A percentile compares a stretch with the other conserved stretches of the same genome.
phyloP scores from a whole-genome alignment of 2,113 vertebrate species.

The Microtus richardsoni region DNA sequence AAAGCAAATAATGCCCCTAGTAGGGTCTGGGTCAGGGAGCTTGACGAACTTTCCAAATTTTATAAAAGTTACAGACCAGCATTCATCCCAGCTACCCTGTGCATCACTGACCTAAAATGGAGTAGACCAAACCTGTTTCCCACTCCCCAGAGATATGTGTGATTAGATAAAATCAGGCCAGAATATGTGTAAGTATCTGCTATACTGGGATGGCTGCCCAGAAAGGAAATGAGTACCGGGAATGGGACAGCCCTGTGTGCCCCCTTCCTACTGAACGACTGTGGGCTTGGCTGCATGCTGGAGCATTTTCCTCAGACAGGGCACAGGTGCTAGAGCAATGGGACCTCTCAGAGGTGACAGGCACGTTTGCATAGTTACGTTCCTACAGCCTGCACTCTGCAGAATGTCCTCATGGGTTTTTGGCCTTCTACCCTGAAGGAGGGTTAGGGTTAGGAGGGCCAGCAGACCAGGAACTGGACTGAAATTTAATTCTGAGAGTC shows the following conservation, averaged over 20 bases:
- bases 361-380: not conserved
- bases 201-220: slow-evolving; percentile 87
- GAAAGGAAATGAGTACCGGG: slow-evolving; percentile 83
- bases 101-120: slow-evolving; percentile 85
- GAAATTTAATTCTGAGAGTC: not conserved
- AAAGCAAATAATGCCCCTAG: slow-evolving; percentile 39
- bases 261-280: slow-evolving; percentile 75
- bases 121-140: slow-evolving; percentile 84
- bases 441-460: not conserved
- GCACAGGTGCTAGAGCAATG: slow-evolving; percentile 36
- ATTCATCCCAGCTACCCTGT: slow-evolving; percentile 77
- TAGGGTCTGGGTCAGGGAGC: slow-evolving; percentile 26
- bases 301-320: slow-evolving; percentile 52
- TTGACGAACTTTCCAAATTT: slow-evolving; percentile 75
- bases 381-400: not conserved
- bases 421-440: not conserved
- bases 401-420: not conserved
- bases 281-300: slow-evolving; percentile 46
- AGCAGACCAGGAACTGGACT: not conserved
- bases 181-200: slow-evolving; percentile 88
- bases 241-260: slow-evolving; percentile 78
- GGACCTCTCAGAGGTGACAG: slow-evolving; percentile 76
- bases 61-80: slow-evolving; percentile 73
- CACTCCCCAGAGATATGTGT: slow-evolving; percentile 83
- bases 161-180: slow-evolving; percentile 89